Evolutionary conservation across 1,140 invertebrate genomes (phyloP).

Genomic region (Phthorimaea operculella): DNA sequence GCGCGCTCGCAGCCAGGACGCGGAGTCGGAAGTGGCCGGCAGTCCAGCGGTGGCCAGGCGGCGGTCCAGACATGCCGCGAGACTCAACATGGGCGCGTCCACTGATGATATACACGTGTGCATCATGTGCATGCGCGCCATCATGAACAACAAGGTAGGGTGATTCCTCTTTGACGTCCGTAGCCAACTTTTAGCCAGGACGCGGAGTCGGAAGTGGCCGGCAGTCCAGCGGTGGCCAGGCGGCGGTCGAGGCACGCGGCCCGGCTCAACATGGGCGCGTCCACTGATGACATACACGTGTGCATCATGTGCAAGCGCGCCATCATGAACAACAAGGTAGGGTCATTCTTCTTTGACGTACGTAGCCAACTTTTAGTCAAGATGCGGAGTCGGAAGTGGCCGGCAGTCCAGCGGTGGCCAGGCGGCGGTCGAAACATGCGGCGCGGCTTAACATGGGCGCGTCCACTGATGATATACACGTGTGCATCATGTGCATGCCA

Average conservation of each 20-base stretch:
- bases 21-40: slow-evolving; percentile 33
- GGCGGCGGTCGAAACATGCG: slow-evolving; percentile 82
- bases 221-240: slow-evolving; percentile 49
- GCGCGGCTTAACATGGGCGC: slow-evolving; percentile 96
- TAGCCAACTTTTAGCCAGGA: too few relatives aligned
- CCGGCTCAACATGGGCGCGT: slow-evolving; percentile 95
- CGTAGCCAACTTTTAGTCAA: too few relatives aligned
- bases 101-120: slow-evolving; percentile 99
- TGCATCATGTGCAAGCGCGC: slow-evolving; percentile 99
- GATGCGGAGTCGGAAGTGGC: slow-evolving; percentile 38
- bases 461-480: slow-evolving; percentile 98
- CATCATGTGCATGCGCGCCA: slow-evolving; percentile 98
- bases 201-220: slow-evolving; percentile 33
- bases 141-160: slow-evolving; percentile 99
- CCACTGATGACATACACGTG: slow-evolving; percentile 98
- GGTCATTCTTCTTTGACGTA: not conserved
- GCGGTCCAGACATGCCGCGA: slow-evolving; percentile 85
- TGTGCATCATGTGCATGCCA: slow-evolving; percentile 98
- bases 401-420: slow-evolving; percentile 45
- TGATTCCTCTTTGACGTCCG: too few relatives aligned
- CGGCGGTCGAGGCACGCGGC: slow-evolving; percentile 85
- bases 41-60: slow-evolving; percentile 61
- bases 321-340: slow-evolving; percentile 99
- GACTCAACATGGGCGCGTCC: slow-evolving; percentile 96
- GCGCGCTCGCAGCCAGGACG: slow-evolving; percentile 40